These are phyloP conservation scores for Anhinga rufa DNA, from an alignment of 2,113 vertebrate genomes.

Conservation along the genomic window DNA sequence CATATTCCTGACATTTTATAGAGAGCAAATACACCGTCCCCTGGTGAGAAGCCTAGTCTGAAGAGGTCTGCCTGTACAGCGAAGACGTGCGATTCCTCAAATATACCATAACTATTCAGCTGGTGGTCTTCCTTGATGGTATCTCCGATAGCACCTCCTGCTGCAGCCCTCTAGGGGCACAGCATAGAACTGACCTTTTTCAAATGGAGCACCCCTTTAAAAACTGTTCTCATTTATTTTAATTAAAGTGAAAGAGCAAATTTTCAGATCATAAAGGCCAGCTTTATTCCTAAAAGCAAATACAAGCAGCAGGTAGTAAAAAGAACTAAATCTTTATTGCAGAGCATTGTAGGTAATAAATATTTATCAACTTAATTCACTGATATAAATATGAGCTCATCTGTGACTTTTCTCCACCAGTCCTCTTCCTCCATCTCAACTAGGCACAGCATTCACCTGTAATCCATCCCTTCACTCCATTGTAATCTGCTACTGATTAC, in stretches of 20 bases:
- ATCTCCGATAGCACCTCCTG: not conserved
- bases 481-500: not conserved
- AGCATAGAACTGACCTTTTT: not conserved
- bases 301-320: not conserved
- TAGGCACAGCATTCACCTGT: not conserved
- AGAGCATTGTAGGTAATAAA: not conserved
- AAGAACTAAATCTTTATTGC: not conserved
- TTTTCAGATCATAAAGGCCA: not conserved
- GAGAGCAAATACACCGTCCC: not conserved
- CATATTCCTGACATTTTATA: not conserved
- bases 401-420: not conserved
- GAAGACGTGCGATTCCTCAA: not conserved
- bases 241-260: not conserved
- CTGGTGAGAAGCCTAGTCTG: not conserved
- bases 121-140: not conserved
- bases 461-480: not conserved
- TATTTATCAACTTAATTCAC: not conserved
- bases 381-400: not conserved
- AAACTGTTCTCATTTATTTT: not conserved
- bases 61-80: not conserved
- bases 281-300: not conserved
- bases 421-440: not conserved
- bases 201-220: not conserved
- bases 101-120: not conserved
- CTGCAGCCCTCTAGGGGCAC: not conserved